Evolutionary conservation across 1,140 invertebrate species (phyloP).

Genomic region (Vanessa tameamea): DNA sequence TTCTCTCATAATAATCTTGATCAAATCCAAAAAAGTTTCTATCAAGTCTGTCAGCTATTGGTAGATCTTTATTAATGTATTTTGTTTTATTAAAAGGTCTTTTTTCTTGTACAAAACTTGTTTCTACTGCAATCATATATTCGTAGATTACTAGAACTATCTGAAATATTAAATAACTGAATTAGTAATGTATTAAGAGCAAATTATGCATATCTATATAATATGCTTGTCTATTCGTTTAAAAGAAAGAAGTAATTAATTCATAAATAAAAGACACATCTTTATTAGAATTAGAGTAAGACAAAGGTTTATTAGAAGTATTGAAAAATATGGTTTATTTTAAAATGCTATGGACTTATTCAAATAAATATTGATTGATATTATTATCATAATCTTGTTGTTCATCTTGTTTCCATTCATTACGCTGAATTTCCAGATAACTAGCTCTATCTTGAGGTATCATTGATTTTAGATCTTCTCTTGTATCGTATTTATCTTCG

Average conservation of each 20-base stretch:
- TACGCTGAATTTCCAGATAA: conserved; percentile 64
- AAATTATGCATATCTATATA: too few species aligned
- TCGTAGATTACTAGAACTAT: conserved; percentile 77
- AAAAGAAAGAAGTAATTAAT: too few species aligned
- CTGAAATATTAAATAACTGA: conserved; percentile 54
- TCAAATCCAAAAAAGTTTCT: conserved; percentile 70
- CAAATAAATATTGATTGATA: conserved; percentile 48
- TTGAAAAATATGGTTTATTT: neutral
- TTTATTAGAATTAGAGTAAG: neutral
- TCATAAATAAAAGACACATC: neutral
- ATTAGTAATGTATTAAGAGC: neutral
- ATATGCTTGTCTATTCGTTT: too few species aligned
- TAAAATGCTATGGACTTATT: conserved; percentile 21
- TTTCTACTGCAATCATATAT: conserved; percentile 74
- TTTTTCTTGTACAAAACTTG: conserved; percentile 66
- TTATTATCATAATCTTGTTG: conserved; percentile 52
- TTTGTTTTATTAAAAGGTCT: conserved; percentile 42
- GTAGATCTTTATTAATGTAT: conserved; percentile 45
- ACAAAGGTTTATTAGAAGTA: neutral
- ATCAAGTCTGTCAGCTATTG: conserved; percentile 67
- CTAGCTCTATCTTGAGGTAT: conserved; percentile 48
- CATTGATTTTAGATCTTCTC: conserved; percentile 47
- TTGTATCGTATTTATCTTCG: conserved; percentile 27
- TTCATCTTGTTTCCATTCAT: conserved; percentile 54
- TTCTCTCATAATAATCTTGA: conserved; percentile 75